Evolutionary conservation across 2,888 invertebrate species (phyloP).

Genomic region (Cephus rjabovi): DNA sequence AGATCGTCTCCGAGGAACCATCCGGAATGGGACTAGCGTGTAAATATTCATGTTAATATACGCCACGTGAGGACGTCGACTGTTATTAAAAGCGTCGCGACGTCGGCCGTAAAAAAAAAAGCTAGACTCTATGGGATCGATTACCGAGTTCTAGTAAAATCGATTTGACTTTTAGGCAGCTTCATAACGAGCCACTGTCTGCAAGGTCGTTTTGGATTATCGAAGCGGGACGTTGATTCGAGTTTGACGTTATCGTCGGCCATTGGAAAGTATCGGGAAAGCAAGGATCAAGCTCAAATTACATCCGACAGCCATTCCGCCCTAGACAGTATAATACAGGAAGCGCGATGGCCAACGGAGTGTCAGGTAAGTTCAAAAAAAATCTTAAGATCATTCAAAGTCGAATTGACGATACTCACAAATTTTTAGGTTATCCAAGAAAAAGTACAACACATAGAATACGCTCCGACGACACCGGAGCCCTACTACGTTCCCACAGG

Average conservation of each 20-base stretch:
- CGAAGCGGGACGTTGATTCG: constrained; percentile 43
- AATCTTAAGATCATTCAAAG: neutral
- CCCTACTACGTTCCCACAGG: constrained; percentile 84
- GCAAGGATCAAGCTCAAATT: constrained; percentile 45
- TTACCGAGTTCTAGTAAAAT: neutral
- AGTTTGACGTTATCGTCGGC: constrained; percentile 43
- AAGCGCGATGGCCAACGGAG: constrained; percentile 89
- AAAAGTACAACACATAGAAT: constrained; percentile 81
- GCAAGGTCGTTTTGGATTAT: constrained; percentile 42
- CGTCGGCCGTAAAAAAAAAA: neutral
- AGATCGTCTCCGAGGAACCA: constrained; percentile 9
- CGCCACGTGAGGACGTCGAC: constrained; percentile 1
- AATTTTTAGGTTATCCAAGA: constrained; percentile 81
- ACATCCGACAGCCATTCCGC: constrained; percentile 41
- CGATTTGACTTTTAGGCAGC: constrained; percentile 34
- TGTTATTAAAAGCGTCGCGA: neutral
- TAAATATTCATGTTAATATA: constrained; percentile 13
- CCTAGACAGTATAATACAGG: constrained; percentile 71
- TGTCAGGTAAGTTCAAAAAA: constrained; percentile 75
- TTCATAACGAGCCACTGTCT: constrained; percentile 43
- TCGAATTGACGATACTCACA: neutral
- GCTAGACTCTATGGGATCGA: neutral
- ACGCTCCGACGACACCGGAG: constrained; percentile 80
- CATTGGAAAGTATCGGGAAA: constrained; percentile 37
- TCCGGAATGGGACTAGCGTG: constrained; percentile 23